Conservation (phyloP, 2,888 invertebrate genomes). For the Luperina testacea region DNA sequence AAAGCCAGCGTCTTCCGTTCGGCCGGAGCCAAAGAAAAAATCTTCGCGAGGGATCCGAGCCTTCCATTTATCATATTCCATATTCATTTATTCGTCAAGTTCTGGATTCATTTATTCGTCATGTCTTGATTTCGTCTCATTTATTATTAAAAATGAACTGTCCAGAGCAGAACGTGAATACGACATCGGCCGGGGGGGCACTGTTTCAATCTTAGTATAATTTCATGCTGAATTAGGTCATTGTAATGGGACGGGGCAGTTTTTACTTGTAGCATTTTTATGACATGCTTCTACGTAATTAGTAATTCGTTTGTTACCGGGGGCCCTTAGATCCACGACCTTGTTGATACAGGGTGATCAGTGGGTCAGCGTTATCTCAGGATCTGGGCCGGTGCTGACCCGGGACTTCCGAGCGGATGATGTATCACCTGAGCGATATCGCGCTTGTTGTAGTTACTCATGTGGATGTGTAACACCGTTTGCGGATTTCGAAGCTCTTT, state of each 20-base stretch:
- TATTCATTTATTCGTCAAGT: slow-evolving; percentile 91
- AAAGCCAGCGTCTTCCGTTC: slow-evolving; percentile 90
- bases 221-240: slow-evolving; percentile 88
- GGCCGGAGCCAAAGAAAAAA: slow-evolving; percentile 89
- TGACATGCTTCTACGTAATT: slow-evolving; percentile 22
- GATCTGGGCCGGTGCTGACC: slow-evolving; percentile 79
- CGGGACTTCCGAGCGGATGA: slow-evolving; percentile 74
- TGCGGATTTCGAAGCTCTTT: slow-evolving; percentile 43
- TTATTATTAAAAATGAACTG: slow-evolving; percentile 91
- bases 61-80: slow-evolving; percentile 90
- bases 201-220: slow-evolving; percentile 89
- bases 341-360: slow-evolving; percentile 69
- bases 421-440: slow-evolving; percentile 78
- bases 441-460: slow-evolving; percentile 70
- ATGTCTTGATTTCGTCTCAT: slow-evolving; percentile 91
- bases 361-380: slow-evolving; percentile 78
- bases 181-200: slow-evolving; percentile 85
- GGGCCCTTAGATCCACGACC: slow-evolving; percentile 52
- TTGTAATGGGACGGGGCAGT: slow-evolving; percentile 64
- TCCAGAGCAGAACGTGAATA: slow-evolving; percentile 86
- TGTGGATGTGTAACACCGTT: slow-evolving; percentile 54
- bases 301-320: slow-evolving; percentile 28
- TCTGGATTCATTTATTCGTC: slow-evolving; percentile 91
- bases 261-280: slow-evolving; percentile 64
- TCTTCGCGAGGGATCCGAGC: slow-evolving; percentile 89